These are phyloP conservation scores for Listronotus bonariensis DNA, from an alignment of 1,140 invertebrate species.

Conservation along the genomic window DNA sequence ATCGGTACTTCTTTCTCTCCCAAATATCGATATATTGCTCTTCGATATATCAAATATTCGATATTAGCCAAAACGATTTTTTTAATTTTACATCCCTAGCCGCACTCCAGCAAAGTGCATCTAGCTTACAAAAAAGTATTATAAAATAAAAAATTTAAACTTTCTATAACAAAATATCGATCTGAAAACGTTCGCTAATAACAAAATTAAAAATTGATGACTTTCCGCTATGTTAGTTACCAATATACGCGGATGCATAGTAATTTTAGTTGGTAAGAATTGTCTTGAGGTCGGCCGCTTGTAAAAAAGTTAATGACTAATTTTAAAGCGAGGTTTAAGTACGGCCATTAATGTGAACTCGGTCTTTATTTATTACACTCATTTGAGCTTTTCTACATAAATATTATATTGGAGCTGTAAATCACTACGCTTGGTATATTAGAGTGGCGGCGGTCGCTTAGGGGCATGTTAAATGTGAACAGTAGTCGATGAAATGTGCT, in stretches of 20 bases:
- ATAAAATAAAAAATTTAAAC: too few relatives aligned
- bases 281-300: not conserved
- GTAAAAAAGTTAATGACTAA: constrained; percentile 49
- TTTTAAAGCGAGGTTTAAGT: constrained; percentile 45
- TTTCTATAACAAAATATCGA: too few relatives aligned
- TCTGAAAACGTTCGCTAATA: not conserved
- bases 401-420: constrained; percentile 40
- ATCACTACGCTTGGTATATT: constrained; percentile 28
- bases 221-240: constrained; percentile 1
- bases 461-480: too few relatives aligned
- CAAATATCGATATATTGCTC: too few relatives aligned
- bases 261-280: constrained; percentile 5
- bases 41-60: too few relatives aligned
- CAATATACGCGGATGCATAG: constrained; percentile 5
- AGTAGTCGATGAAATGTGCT: too few relatives aligned
- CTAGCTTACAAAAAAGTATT: too few relatives aligned
- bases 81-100: too few relatives aligned
- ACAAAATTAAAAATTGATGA: constrained; percentile 6
- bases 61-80: too few relatives aligned
- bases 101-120: too few relatives aligned
- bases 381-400: constrained; percentile 44
- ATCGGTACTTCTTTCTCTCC: too few relatives aligned
- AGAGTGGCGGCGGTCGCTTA: not conserved
- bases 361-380: constrained; percentile 48
- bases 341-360: constrained; percentile 43